phyloP scores from a whole-genome alignment of 2,888 invertebrate species.

The Scaptomyza parva region DNA sequence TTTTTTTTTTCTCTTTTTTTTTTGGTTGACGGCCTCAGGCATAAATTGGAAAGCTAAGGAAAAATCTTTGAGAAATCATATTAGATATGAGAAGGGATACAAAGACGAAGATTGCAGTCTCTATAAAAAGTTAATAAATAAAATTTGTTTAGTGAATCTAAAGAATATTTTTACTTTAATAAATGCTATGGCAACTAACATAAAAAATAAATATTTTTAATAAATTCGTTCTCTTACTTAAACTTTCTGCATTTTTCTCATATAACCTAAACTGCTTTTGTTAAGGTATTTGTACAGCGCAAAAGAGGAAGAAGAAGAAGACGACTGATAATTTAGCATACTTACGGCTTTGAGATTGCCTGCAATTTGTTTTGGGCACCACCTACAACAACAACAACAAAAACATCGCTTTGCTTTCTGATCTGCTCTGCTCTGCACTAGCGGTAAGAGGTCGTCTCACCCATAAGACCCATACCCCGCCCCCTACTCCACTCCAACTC shows the following conservation, averaged over 20 bases:
- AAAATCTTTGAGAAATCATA: conserved; percentile 56
- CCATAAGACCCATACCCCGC: conserved; percentile 27
- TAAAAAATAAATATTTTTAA: too few species aligned
- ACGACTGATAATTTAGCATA: conserved; percentile 77
- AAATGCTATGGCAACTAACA: too few species aligned
- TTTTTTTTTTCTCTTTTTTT: conserved; percentile 23
- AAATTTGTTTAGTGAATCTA: neutral
- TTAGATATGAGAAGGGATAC: neutral
- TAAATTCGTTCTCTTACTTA: neutral
- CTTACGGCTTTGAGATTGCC: conserved; percentile 74
- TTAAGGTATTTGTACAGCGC: conserved; percentile 53
- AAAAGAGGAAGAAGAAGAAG: too few species aligned
- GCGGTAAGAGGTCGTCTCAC: conserved; percentile 63
- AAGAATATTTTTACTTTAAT: too few species aligned
- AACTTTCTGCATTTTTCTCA: neutral
- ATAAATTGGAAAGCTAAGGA: conserved; percentile 66
- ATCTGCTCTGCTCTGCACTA: conserved; percentile 43
- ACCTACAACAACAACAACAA: conserved; percentile 68
- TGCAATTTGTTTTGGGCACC: conserved; percentile 76
- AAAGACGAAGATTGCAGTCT: conserved; percentile 3
- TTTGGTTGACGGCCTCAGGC: conserved; percentile 60
- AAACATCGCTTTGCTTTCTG: conserved; percentile 12
- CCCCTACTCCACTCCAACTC: neutral
- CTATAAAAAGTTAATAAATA: neutral
- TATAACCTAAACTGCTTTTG: neutral